Evolutionary conservation across 2,888 invertebrate genomes (phyloP).

Genomic region (Eucera pruinosa): DNA sequence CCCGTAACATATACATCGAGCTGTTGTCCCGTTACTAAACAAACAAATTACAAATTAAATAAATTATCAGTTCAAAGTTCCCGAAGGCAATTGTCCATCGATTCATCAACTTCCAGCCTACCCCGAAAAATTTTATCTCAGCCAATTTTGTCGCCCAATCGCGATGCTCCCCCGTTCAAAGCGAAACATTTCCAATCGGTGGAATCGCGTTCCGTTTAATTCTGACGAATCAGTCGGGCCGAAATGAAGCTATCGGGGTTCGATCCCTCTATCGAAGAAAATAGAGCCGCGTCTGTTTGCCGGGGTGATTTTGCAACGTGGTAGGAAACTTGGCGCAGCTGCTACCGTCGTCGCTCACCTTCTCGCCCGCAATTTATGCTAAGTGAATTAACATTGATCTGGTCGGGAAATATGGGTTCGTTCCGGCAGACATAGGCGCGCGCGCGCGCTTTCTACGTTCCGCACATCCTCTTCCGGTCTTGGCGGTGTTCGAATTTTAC

Average conservation of each 20-base stretch:
- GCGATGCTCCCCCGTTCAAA: too few relatives aligned
- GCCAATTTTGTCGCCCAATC: too few relatives aligned
- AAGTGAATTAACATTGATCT: constrained; percentile 71
- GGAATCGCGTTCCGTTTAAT: constrained; percentile 16
- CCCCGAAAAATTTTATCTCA: too few relatives aligned
- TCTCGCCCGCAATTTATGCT: constrained; percentile 64
- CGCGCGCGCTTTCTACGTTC: neutral
- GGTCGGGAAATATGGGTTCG: constrained; percentile 53
- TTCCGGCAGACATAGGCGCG: constrained; percentile 37
- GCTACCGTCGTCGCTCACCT: constrained; percentile 56
- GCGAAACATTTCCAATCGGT: constrained; percentile 9
- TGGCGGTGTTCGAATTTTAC: constrained; percentile 40
- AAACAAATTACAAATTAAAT: too few relatives aligned
- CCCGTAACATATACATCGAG: too few relatives aligned
- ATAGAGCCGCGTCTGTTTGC: constrained; percentile 43
- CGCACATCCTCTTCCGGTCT: constrained; percentile 26
- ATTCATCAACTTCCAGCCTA: too few relatives aligned
- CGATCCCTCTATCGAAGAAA: constrained; percentile 44
- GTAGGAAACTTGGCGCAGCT: constrained; percentile 64
- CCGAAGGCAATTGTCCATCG: too few relatives aligned
- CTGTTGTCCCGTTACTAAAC: too few relatives aligned
- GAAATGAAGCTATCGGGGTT: constrained; percentile 28
- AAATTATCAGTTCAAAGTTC: too few relatives aligned
- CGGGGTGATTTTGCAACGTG: constrained; percentile 50
- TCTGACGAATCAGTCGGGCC: neutral